Percentiles rank a stretch among this genome's conserved stretches.
Evolutionary conservation across 2,888 invertebrate species (phyloP).

Genomic region (Andrena hattorfiana): DNA sequence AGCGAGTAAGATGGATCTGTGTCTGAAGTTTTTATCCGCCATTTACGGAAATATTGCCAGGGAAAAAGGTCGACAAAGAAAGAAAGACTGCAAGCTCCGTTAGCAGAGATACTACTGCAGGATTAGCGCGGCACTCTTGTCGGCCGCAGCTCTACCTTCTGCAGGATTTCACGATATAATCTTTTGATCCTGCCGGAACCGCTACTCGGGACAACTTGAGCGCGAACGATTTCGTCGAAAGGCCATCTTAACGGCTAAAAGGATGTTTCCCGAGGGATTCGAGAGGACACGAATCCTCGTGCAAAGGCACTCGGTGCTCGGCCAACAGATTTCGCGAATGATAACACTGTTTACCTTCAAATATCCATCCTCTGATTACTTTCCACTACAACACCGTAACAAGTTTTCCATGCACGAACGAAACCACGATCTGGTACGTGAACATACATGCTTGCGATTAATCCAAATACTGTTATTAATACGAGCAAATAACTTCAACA

Average conservation of each 20-base stretch:
- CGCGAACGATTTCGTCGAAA: slow-evolving; percentile 42
- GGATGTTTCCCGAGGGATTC: slow-evolving; percentile 27
- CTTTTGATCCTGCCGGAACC: slow-evolving; percentile 42
- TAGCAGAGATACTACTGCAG: slow-evolving; percentile 21
- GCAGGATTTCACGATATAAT: slow-evolving; percentile 46
- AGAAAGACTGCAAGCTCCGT: slow-evolving; percentile 15
- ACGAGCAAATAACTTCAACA: neutral
- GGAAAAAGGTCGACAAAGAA: neutral
- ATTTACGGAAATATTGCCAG: neutral
- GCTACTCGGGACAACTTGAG: slow-evolving; percentile 36
- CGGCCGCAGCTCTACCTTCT: slow-evolving; percentile 28
- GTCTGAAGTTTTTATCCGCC: neutral
- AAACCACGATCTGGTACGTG: neutral
- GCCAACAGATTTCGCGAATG: slow-evolving; percentile 13
- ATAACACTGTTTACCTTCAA: neutral
- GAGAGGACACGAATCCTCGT: slow-evolving; percentile 15
- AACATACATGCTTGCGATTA: neutral
- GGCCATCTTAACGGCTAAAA: slow-evolving; percentile 12
- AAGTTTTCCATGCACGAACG: neutral
- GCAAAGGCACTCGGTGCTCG: slow-evolving; percentile 9
- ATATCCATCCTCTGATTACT: neutral
- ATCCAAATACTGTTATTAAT: neutral
- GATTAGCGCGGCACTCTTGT: slow-evolving; percentile 37
- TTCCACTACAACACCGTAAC: neutral
- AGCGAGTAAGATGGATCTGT: neutral